Base-by-base conservation (phyloP, 2,888 invertebrate species). In the Callosobruchus maculatus region DNA sequence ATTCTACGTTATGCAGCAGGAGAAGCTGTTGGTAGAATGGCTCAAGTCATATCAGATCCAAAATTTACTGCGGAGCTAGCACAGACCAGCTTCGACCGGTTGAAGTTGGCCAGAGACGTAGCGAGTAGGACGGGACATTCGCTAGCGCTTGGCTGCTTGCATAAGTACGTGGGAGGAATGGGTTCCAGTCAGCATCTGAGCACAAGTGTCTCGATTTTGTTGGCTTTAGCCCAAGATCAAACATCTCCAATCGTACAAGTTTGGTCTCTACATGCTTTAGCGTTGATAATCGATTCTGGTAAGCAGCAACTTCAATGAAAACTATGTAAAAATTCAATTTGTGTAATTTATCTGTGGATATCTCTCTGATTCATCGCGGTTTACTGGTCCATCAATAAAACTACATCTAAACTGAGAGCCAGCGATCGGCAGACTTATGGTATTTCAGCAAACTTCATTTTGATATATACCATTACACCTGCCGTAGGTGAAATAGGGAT, bases 201-300 rank as follows among this genome's bases (percentile, higher is more conserved):
- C 84, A 96, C 97, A 0, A 97, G 97, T 85, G 95, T 99, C 81
- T 97, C 97, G 67, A 97, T 99, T 84, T 87, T 99, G 70, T 88
- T 99, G 21, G 98, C 98, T 0, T 88, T 99, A 67, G 97, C 98
- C 0, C 98, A 98, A 87, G 99, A 99, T 85, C 92, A 93, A 73
- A 93, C 96, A 0, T 95, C 97, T 30, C 95, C 97, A 0, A 94
- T 97, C 77, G 95, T 98, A n/a, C 99, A 99, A 91, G 95, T 97
- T 49, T 99, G 99, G 99, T 95, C 99, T 0, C 89, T 99, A 20
- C 97, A 99, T 88, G 98, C 99, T 0, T 88, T 99, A 22, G 95
- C 97, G 0, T 90, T 99, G 77, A 95, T 99, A 76, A 98, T 97
- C 2, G 98, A 99, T 87, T 98, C 98, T 0, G 49, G 49, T 49